Evolutionary conservation across 2,888 invertebrate species (phyloP).

Genomic region (Sarcophaga caerulescens): DNA sequence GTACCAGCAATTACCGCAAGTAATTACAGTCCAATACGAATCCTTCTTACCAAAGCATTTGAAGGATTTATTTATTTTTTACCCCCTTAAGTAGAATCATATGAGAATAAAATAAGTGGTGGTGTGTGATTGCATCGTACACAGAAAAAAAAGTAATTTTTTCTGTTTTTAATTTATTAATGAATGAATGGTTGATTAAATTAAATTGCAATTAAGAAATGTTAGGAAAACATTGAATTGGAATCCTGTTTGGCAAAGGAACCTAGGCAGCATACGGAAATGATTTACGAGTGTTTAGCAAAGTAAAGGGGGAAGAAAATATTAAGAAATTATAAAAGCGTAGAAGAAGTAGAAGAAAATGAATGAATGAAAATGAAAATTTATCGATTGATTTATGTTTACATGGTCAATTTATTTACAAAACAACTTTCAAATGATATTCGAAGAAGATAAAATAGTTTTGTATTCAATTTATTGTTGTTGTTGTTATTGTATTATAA

Average conservation of each 20-base stretch:
- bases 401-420: too few species aligned
- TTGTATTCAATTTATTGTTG: too few species aligned
- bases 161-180: too few species aligned
- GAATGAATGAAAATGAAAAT: background rate
- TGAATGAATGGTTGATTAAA: constrained; percentile 37
- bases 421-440: too few species aligned
- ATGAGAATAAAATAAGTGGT: background rate
- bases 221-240: background rate
- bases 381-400: too few species aligned
- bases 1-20: background rate
- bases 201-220: constrained; percentile 54
- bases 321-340: background rate
- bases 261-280: background rate
- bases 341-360: background rate
- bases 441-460: too few species aligned
- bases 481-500: too few species aligned
- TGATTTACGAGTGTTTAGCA: background rate
- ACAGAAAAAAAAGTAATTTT: too few species aligned
- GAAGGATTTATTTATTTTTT: too few species aligned
- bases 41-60: too few species aligned
- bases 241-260: background rate
- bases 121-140: background rate
- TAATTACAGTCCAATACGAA: background rate
- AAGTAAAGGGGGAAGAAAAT: too few species aligned
- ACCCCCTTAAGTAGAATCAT: too few species aligned